Percentiles rank a stretch among this genome's conserved stretches.
phyloP scores from a whole-genome alignment of 2,113 vertebrate species.

The Pantherophis guttatus region DNA sequence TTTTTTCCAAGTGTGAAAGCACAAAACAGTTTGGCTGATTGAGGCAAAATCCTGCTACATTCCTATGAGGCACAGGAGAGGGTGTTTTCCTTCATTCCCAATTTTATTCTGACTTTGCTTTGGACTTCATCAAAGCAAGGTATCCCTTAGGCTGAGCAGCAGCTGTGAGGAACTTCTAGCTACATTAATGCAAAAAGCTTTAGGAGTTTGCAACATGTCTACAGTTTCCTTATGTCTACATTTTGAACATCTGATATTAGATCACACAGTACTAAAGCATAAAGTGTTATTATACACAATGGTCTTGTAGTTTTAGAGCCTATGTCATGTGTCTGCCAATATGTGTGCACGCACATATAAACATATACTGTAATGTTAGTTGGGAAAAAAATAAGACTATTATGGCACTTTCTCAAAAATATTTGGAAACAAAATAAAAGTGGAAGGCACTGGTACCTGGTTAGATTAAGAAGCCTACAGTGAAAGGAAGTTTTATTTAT shows the following conservation, averaged over 20 bases:
- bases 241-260: constrained; percentile 2
- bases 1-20: background rate
- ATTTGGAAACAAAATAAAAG: background rate
- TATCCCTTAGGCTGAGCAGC: background rate
- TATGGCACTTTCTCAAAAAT: background rate
- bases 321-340: background rate
- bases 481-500: background rate
- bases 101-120: background rate
- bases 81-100: background rate
- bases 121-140: background rate
- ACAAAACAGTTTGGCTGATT: background rate
- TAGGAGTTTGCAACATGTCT: background rate
- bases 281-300: background rate
- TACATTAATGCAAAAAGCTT: background rate
- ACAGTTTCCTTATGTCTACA: background rate
- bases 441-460: background rate
- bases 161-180: background rate
- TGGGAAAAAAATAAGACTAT: background rate
- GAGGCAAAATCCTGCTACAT: background rate
- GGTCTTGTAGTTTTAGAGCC: background rate
- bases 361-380: background rate
- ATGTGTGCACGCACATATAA: background rate
- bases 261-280: background rate
- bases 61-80: background rate
- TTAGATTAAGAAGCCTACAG: background rate